Conservation (phyloP, 2,797 vertebrate species). For the Anguilla obscura region DNA sequence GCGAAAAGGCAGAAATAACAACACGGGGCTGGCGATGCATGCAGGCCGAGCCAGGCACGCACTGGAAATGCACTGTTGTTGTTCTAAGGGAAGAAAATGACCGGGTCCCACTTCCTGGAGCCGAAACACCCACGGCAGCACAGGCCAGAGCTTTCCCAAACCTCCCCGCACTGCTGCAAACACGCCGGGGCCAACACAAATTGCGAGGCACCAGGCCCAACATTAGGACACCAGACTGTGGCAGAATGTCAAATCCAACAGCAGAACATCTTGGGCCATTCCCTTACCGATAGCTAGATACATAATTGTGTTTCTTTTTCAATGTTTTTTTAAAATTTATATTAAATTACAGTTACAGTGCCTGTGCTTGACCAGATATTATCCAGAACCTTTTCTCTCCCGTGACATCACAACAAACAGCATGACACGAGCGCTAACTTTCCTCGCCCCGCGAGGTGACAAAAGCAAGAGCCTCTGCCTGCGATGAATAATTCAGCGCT, state of each 20-base stretch:
- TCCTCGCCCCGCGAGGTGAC: slow-evolving; percentile 65
- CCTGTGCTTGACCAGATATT: slow-evolving; percentile 48
- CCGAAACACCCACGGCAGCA: slow-evolving; percentile 64
- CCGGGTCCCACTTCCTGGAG: slow-evolving; percentile 67
- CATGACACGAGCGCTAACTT: slow-evolving; percentile 66
- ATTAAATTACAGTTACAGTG: slow-evolving; percentile 36
- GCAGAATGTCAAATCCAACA: neutral
- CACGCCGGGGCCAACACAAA: neutral
- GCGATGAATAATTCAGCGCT: slow-evolving; percentile 73
- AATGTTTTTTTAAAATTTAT: neutral
- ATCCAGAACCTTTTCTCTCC: slow-evolving; percentile 50
- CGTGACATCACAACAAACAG: slow-evolving; percentile 59
- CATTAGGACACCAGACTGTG: neutral
- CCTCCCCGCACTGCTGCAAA: neutral
- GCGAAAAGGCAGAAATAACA: slow-evolving; percentile 32
- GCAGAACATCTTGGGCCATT: neutral
- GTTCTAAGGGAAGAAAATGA: slow-evolving; percentile 69
- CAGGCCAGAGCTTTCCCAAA: slow-evolving; percentile 53
- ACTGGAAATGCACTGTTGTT: slow-evolving; percentile 61
- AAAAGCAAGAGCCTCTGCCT: slow-evolving; percentile 74
- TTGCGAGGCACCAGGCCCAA: neutral
- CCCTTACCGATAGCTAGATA: neutral
- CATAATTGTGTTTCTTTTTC: neutral
- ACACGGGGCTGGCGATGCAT: slow-evolving; percentile 59
- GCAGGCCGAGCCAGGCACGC: slow-evolving; percentile 54